These are phyloP conservation scores for Coregonus sp. DNA, from an alignment of 2,797 vertebrate species.

Conservation along the genomic window DNA sequence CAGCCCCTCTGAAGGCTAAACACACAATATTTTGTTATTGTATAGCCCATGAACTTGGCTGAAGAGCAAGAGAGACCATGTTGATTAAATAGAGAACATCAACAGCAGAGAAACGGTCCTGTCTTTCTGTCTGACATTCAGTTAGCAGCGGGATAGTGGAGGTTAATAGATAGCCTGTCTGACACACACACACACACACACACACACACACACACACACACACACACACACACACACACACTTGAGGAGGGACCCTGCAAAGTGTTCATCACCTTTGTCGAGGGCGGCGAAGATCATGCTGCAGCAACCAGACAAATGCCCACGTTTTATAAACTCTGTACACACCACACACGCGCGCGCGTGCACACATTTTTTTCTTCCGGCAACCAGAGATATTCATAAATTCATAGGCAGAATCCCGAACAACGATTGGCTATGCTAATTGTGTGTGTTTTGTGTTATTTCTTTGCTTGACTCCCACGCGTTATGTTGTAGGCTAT, in stretches of 20 bases:
- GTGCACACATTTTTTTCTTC: neutral
- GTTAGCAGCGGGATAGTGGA: neutral
- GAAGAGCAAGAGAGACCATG: neutral
- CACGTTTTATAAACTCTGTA: neutral
- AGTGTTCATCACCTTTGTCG: neutral
- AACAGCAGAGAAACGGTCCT: neutral
- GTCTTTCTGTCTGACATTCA: neutral
- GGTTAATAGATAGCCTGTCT: neutral
- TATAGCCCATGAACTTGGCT: neutral
- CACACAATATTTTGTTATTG: neutral
- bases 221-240: neutral
- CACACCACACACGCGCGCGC: neutral
- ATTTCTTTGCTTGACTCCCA: neutral
- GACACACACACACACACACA: neutral
- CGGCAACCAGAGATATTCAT: neutral
- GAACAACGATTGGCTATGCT: neutral
- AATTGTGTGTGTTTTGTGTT: neutral
- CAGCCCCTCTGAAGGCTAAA: neutral
- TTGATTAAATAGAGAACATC: constrained; percentile 6
- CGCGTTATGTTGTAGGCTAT: neutral
- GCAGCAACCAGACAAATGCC: neutral
- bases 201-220: neutral
- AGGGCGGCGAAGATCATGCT: neutral
- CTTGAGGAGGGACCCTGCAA: neutral
- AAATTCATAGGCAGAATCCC: neutral